Conservation (phyloP, 2,888 invertebrate genomes). For the Crossocerus cetratus region DNA sequence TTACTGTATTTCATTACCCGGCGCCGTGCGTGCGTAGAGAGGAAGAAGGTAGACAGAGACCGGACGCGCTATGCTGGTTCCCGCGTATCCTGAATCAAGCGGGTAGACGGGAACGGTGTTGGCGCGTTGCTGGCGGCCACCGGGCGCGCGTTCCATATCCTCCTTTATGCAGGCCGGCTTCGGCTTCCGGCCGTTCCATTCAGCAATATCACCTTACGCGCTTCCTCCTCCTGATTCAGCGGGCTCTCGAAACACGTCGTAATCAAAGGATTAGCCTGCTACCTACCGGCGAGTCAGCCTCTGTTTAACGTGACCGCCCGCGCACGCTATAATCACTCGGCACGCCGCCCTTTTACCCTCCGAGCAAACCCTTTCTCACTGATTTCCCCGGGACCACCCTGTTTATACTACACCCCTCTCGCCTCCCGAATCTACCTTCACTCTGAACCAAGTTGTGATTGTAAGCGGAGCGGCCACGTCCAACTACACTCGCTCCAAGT, state of each 20-base stretch:
- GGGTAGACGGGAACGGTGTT: slow-evolving; percentile 5
- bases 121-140: not conserved
- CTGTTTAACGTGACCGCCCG: slow-evolving; percentile 45
- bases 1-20: slow-evolving; percentile 75
- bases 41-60: slow-evolving; percentile 9
- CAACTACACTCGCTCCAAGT: too few species aligned
- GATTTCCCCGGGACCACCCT: not conserved
- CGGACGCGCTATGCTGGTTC: slow-evolving; percentile 63
- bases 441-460: too few species aligned
- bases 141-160: slow-evolving; percentile 49
- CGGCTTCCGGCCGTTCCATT: slow-evolving; percentile 68
- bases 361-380: slow-evolving; percentile 8
- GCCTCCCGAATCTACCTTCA: slow-evolving; percentile 5
- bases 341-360: not conserved
- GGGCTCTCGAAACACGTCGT: slow-evolving; percentile 51
- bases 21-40: not conserved
- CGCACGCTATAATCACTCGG: slow-evolving; percentile 32
- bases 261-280: slow-evolving; percentile 55
- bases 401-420: not conserved
- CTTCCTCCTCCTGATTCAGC: slow-evolving; percentile 57
- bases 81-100: slow-evolving; percentile 53
- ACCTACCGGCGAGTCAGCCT: slow-evolving; percentile 36
- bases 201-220: slow-evolving; percentile 70
- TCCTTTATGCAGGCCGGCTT: slow-evolving; percentile 61
- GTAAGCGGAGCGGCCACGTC: not conserved